These are phyloP conservation scores for Ormyrus labotus DNA, from an alignment of 2,888 invertebrate genomes.

Conservation along the genomic window DNA sequence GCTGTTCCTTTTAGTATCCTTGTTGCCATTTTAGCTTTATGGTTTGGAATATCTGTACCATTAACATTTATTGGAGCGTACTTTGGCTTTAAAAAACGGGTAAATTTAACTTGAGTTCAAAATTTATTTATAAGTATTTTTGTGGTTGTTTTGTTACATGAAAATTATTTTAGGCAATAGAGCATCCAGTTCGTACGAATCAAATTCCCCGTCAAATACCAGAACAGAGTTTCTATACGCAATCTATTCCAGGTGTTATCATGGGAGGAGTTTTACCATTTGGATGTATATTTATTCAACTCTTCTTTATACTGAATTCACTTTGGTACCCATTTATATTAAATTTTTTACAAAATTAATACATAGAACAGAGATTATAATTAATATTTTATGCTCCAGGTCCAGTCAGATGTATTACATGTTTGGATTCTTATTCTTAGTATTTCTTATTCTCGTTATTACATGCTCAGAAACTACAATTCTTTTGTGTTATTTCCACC, in stretches of 20 bases:
- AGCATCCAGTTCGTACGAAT: constrained; percentile 98
- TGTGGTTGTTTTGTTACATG: neutral
- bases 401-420: constrained; percentile 98
- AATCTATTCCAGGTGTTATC: constrained; percentile 94
- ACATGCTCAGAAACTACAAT: constrained; percentile 99
- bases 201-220: constrained; percentile 99
- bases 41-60: constrained; percentile 99
- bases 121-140: neutral
- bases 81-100: constrained; percentile 98
- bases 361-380: neutral
- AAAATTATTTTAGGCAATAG: constrained; percentile 83
- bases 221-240: constrained; percentile 98
- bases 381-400: constrained; percentile 74
- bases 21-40: constrained; percentile 93
- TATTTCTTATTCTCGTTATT: constrained; percentile 97
- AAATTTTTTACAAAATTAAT: neutral
- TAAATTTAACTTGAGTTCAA: constrained; percentile 73
- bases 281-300: constrained; percentile 98
- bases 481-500: constrained; percentile 98
- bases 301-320: constrained; percentile 99
- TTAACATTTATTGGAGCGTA: constrained; percentile 98
- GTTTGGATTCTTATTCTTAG: constrained; percentile 99
- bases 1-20: constrained; percentile 98
- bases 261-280: constrained; percentile 99
- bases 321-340: constrained; percentile 85